phyloP scores from a whole-genome alignment of 2,888 invertebrate species.

The Phrixothrix hirtus region DNA sequence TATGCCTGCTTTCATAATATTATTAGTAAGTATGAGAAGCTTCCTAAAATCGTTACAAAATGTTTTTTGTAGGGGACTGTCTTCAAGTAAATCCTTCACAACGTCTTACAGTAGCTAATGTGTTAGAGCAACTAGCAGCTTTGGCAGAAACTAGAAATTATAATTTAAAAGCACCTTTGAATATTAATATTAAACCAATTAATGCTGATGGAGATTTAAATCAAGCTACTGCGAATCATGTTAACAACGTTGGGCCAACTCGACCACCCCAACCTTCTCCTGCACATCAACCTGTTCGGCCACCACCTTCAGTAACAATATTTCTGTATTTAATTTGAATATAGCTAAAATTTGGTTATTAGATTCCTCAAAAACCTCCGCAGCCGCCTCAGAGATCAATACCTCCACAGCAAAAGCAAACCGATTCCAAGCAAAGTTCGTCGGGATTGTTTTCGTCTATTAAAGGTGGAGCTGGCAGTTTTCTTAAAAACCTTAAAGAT shows the following conservation, averaged over 20 bases:
- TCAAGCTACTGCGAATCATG: slow-evolving; percentile 38
- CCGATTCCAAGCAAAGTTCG: slow-evolving; percentile 45
- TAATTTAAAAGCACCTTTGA: slow-evolving; percentile 78
- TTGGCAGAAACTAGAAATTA: slow-evolving; percentile 85
- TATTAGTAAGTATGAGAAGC: slow-evolving; percentile 79
- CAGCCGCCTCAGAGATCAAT: slow-evolving; percentile 46
- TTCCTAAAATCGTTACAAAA: no score
- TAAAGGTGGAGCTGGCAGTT: slow-evolving; percentile 89
- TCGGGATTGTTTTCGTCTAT: slow-evolving; percentile 79
- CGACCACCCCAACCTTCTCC: slow-evolving; percentile 43
- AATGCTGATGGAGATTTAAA: slow-evolving; percentile 38
- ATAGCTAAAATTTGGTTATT: slow-evolving; percentile 1
- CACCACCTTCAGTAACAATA: slow-evolving; percentile 34
- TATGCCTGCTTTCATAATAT: slow-evolving; percentile 86
- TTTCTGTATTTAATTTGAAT: neutral
- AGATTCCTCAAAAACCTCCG: slow-evolving; percentile 31
- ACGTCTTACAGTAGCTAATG: slow-evolving; percentile 75
- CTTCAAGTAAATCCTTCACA: slow-evolving; percentile 81
- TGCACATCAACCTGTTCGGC: slow-evolving; percentile 40
- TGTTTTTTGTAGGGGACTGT: slow-evolving; percentile 66
- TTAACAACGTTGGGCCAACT: slow-evolving; percentile 42
- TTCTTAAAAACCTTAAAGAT: slow-evolving; percentile 92
- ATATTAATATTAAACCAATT: slow-evolving; percentile 62
- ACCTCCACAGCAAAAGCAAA: slow-evolving; percentile 43
- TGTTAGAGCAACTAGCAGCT: slow-evolving; percentile 85